These are phyloP conservation scores for Atherinomorus stipes DNA, from an alignment of 2,113 vertebrate genomes.

Conservation along the genomic window DNA sequence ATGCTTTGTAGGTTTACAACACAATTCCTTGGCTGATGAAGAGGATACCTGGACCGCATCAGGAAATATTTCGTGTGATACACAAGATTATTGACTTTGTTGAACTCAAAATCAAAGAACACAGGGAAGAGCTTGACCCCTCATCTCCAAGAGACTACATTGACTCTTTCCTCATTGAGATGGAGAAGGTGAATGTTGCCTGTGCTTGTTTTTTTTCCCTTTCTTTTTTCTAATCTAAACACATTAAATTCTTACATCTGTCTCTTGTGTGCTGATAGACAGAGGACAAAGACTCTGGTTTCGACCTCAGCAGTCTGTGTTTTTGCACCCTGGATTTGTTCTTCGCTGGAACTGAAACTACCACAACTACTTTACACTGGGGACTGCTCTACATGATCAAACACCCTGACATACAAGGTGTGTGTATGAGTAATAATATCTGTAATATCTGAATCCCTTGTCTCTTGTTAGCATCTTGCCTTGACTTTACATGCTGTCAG, in stretches of 20 bases:
- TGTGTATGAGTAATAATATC: slow-evolving; percentile 3
- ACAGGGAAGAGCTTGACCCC: slow-evolving; percentile 81
- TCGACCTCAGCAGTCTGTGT: slow-evolving; percentile 76
- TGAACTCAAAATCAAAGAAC: slow-evolving; percentile 67
- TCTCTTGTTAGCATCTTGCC: neutral
- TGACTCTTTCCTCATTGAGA: slow-evolving; percentile 86
- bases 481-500: neutral
- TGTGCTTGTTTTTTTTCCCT: neutral
- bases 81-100: slow-evolving; percentile 56
- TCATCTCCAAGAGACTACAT: slow-evolving; percentile 84
- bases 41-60: slow-evolving; percentile 83
- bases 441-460: too few relatives aligned
- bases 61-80: slow-evolving; percentile 59
- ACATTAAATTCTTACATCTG: accelerated
- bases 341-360: slow-evolving; percentile 86
- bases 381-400: slow-evolving; percentile 84
- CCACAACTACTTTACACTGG: slow-evolving; percentile 85
- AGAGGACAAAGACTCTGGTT: slow-evolving; percentile 42
- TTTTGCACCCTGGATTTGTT: slow-evolving; percentile 80
- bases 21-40: slow-evolving; percentile 77
- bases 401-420: slow-evolving; percentile 86
- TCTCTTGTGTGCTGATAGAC: slow-evolving; percentile 32
- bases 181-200: slow-evolving; percentile 79
- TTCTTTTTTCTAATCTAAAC: neutral
- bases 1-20: slow-evolving; percentile 78